Conservation (phyloP, 2,113 vertebrate genomes). For the Picathartes gymnocephalus region DNA sequence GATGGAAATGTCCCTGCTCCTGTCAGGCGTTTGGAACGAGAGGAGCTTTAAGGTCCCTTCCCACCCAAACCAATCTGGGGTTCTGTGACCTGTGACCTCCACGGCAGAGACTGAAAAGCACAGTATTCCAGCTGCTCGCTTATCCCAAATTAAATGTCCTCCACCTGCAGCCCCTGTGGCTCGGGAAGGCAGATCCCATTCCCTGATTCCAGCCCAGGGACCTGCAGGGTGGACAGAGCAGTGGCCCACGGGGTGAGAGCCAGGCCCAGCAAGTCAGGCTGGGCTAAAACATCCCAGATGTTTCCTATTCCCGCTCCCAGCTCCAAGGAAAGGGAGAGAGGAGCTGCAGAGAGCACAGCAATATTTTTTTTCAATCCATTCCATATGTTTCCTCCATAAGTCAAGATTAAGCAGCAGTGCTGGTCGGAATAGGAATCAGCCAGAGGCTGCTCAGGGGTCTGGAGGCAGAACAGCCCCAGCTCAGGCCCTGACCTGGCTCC, state of each 20-base stretch:
- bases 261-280: neutral
- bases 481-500: neutral
- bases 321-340: neutral
- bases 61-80: neutral
- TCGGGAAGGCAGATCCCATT: neutral
- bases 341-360: neutral
- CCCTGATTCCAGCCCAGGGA: neutral
- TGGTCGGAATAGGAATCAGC: neutral
- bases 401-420: neutral
- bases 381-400: constrained; percentile 7
- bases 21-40: neutral
- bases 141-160: too few relatives aligned
- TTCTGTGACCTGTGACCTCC: too few relatives aligned
- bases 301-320: neutral
- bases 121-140: too few relatives aligned
- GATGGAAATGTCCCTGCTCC: neutral
- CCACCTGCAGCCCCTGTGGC: neutral
- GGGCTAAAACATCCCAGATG: neutral
- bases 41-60: neutral
- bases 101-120: too few relatives aligned
- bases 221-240: neutral
- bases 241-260: neutral
- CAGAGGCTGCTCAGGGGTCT: neutral
- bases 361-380: constrained; percentile 2
- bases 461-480: neutral